Percentiles rank a stretch among this genome's conserved stretches.
Conservation (phyloP, 1,140 invertebrate genomes). For the Nephila pilipes region DNA sequence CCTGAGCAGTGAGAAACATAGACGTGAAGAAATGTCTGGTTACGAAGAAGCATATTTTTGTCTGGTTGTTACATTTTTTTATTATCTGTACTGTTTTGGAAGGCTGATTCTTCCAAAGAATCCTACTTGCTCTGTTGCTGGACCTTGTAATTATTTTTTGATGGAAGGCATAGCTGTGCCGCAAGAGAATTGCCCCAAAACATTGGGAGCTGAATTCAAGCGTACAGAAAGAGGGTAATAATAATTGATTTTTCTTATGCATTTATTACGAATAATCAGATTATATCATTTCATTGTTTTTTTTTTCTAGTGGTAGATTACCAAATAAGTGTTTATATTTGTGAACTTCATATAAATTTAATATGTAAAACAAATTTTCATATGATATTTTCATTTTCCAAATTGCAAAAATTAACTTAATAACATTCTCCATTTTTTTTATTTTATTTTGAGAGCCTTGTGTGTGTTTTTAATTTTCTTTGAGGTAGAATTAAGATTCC, state of each 20-base stretch:
- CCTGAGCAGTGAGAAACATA: conserved; percentile 55
- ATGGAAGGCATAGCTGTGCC: conserved; percentile 67
- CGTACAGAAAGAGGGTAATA: conserved; percentile 60
- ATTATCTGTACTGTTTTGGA: conserved; percentile 62
- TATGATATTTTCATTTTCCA: no score
- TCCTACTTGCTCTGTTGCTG: not conserved
- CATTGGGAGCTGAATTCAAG: conserved; percentile 48
- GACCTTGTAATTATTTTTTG: conserved; percentile 53
- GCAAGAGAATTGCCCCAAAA: conserved; percentile 38
- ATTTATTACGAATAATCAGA: not conserved
- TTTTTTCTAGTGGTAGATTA: not conserved
- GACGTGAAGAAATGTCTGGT: conserved; percentile 63
- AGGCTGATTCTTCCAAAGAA: conserved; percentile 48
- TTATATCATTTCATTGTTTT: not conserved
- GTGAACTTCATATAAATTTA: not conserved
- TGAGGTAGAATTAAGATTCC: no score
- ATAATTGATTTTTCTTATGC: not conserved
- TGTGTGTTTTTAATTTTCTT: no score
- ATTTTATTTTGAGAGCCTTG: no score
- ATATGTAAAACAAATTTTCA: not conserved
- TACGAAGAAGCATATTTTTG: conserved; percentile 70
- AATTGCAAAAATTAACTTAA: no score
- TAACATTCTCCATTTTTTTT: no score
- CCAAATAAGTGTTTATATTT: not conserved
- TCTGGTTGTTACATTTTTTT: conserved; percentile 58